phyloP scores from a whole-genome alignment of 2,888 invertebrate species.

The Podabrus alpinus region DNA sequence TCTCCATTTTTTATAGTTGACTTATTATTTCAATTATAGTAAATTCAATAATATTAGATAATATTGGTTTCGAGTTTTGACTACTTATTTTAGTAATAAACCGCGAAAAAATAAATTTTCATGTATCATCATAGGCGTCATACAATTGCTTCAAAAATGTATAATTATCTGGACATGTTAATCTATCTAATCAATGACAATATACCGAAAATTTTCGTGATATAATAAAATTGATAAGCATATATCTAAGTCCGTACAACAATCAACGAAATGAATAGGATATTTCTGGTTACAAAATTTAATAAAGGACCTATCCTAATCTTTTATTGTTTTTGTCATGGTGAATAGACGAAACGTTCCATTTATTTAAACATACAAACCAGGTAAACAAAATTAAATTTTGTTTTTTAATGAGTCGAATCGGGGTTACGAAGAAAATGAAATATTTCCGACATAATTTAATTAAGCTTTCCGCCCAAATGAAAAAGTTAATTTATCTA shows the following conservation, averaged over 20 bases:
- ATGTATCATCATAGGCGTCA: too few relatives aligned
- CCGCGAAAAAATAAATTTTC: too few relatives aligned
- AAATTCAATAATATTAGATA: too few relatives aligned
- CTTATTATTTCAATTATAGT: too few relatives aligned
- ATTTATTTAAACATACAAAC: neutral
- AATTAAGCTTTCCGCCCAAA: neutral
- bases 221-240: neutral
- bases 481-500: constrained; percentile 5
- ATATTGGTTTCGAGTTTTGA: too few relatives aligned
- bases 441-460: neutral
- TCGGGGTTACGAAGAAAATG: neutral
- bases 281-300: neutral
- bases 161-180: neutral
- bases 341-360: neutral
- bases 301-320: neutral
- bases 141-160: too few relatives aligned
- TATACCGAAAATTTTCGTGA: neutral
- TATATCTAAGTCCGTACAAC: too few relatives aligned
- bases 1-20: too few relatives aligned
- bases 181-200: neutral
- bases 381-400: neutral
- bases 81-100: too few relatives aligned
- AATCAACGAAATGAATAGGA: neutral
- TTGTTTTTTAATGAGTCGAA: neutral
- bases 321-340: neutral